These are phyloP conservation scores for Drosophila falleni DNA, from an alignment of 2,888 invertebrate genomes.

Conservation along the genomic window DNA sequence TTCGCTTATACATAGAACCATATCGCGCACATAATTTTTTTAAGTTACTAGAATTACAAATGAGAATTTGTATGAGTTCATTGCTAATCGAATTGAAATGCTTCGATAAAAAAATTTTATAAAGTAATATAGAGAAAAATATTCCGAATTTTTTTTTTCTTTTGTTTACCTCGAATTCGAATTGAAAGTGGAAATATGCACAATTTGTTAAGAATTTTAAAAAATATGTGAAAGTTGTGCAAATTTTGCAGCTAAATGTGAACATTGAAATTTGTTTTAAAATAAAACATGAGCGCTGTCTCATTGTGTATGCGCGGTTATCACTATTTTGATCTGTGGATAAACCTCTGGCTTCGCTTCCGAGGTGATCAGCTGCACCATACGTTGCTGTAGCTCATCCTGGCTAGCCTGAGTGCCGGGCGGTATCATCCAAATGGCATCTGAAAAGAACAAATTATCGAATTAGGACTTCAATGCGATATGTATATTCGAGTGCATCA, in stretches of 20 bases:
- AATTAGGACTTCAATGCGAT: neutral
- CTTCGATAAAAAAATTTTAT: slow-evolving; percentile 12
- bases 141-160: neutral
- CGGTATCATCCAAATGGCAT: slow-evolving; percentile 85
- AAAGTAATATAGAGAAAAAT: neutral
- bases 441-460: slow-evolving; percentile 74
- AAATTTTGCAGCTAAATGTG: neutral
- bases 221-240: neutral
- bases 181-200: neutral
- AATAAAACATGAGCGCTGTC: slow-evolving; percentile 12
- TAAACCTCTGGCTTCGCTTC: slow-evolving; percentile 82
- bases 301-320: slow-evolving; percentile 85
- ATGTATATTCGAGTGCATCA: no score
- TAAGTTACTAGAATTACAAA: slow-evolving; percentile 19
- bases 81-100: slow-evolving; percentile 36
- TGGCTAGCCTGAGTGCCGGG: slow-evolving; percentile 82
- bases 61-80: slow-evolving; percentile 9
- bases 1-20: slow-evolving; percentile 41
- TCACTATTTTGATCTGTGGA: slow-evolving; percentile 85
- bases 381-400: slow-evolving; percentile 84
- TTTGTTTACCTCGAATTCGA: neutral
- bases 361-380: slow-evolving; percentile 84
- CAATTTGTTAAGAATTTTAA: neutral
- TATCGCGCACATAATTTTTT: slow-evolving; percentile 47
- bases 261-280: slow-evolving; percentile 2